Evolutionary conservation across 92 coral and sea anemone genomes (phyloP).

Genomic region (Palythoa heliodiscus): DNA sequence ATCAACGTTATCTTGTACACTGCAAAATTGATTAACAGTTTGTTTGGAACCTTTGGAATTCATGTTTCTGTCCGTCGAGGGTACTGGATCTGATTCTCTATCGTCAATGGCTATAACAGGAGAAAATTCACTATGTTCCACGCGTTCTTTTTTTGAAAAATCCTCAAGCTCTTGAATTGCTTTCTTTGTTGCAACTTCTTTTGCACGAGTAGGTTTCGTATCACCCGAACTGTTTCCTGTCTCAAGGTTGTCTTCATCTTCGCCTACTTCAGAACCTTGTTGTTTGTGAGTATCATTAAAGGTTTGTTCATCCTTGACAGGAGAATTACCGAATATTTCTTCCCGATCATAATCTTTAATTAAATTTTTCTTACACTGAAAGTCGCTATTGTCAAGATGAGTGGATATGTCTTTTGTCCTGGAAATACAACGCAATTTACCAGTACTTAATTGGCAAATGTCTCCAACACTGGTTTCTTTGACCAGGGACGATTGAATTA

Average conservation of each 20-base stretch:
- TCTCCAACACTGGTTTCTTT: not conserved
- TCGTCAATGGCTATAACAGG: not conserved
- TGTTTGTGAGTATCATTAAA: not conserved
- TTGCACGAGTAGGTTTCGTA: not conserved
- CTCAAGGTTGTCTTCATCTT: not conserved
- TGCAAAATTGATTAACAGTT: not conserved
- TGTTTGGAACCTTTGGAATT: not conserved
- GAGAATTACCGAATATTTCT: not conserved
- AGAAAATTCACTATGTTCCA: not conserved
- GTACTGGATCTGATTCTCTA: not conserved
- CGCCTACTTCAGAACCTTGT: not conserved
- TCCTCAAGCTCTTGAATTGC: not conserved
- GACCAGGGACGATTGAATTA: not conserved
- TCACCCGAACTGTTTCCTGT: not conserved
- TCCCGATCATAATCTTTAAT: slow-evolving; percentile 10
- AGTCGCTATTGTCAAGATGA: not conserved
- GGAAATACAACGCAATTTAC: not conserved
- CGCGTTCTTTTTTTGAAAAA: not conserved
- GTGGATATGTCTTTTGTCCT: not conserved
- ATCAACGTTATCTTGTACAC: slow-evolving; percentile 2
- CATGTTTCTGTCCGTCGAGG: not conserved
- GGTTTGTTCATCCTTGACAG: not conserved
- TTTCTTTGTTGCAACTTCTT: not conserved
- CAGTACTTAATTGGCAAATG: not conserved
- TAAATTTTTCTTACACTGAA: slow-evolving; percentile 12